phyloP scores from a whole-genome alignment of 2,797 vertebrate species.

The Acanthurus lineatus region DNA sequence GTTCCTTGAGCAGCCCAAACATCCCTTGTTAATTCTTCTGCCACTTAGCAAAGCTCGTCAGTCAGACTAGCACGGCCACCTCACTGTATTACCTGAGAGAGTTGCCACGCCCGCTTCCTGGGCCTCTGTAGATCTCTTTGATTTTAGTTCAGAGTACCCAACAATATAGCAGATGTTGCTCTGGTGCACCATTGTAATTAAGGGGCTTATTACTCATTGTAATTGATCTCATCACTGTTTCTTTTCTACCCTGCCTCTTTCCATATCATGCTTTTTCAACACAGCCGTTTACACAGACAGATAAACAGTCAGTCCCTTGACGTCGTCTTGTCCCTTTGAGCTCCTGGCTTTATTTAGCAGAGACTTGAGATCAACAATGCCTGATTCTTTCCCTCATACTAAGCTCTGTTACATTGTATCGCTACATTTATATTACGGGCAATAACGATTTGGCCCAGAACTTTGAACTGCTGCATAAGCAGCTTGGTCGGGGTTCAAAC shows the following conservation, averaged over 20 bases:
- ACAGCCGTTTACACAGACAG: slow-evolving; percentile 19
- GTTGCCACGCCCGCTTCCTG: slow-evolving; percentile 38
- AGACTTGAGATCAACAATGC: slow-evolving; percentile 16
- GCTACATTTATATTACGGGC: background rate
- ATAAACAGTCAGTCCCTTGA: slow-evolving; percentile 48
- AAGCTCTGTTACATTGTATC: background rate
- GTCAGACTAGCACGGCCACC: slow-evolving; percentile 30
- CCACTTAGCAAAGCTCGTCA: slow-evolving; percentile 43
- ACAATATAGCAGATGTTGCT: slow-evolving; percentile 14
- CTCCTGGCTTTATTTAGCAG: slow-evolving; percentile 21
- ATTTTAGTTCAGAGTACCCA: slow-evolving; percentile 32
- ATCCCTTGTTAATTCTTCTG: slow-evolving; percentile 29
- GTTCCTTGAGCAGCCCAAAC: slow-evolving; percentile 29
- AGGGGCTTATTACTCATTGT: slow-evolving; percentile 16
- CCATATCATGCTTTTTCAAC: slow-evolving; percentile 4
- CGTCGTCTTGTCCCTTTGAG: slow-evolving; percentile 22
- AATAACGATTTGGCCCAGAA: background rate
- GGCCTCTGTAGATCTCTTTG: slow-evolving; percentile 15
- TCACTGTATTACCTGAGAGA: slow-evolving; percentile 42
- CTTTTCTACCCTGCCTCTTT: background rate
- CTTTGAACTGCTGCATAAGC: slow-evolving; percentile 18
- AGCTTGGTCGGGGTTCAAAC: slow-evolving; percentile 15
- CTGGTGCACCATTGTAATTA: slow-evolving; percentile 2
- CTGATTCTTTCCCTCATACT: slow-evolving; percentile 4
- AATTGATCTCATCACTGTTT: slow-evolving; percentile 20